Evolutionary conservation across 1,140 invertebrate genomes (phyloP), one percentile per base, ranked within the genome.

Genomic region (Aphis craccivora): DNA sequence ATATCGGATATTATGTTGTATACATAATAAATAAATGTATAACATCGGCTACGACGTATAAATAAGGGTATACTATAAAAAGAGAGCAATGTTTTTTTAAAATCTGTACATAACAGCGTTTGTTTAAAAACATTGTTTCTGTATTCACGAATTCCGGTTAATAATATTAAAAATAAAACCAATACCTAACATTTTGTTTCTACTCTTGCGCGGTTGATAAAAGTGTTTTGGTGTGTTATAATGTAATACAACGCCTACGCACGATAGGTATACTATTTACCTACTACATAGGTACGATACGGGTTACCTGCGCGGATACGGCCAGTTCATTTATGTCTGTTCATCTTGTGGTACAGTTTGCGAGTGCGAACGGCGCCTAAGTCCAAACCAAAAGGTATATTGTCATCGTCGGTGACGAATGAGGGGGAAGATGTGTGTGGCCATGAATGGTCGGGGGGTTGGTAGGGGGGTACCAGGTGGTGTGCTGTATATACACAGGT

Each of bases 401-500:
- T 93, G 81, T 93, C 81, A 40, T 93, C 91, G 48, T 40, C 91
- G 45, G 45, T 51, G 89, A 60, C 89, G 53, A 67, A 43, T 55
- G 51, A 67, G 35, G 53, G 90, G 67, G 25, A 43, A 23, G 23
- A 67, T 22, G 37, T 30, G 40, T 22, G 67, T 76, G 60, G 60
- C 60, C 60, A 11, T n/a, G 60, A n/a, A n/a, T 25, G 51, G 30
- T 9, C 9, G 90, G 67, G 23, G 30, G n/a, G 35, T 20, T 22
- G 37, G 40, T 22, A 3, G n/a, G 81, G 91, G 91, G 91, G 45
- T 40, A 83, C 91, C 91, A 93, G 91, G 91, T 93, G 91, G 91
- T 86, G 91, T 86, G 76, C 81, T n/a, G 45, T 93, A 53, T 93
- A 93, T 55, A 93, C 76, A 84, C 91, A 93, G 91, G 91, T 93